Evolutionary conservation across 2,888 invertebrate genomes (phyloP).

Genomic region (Antitype chi): DNA sequence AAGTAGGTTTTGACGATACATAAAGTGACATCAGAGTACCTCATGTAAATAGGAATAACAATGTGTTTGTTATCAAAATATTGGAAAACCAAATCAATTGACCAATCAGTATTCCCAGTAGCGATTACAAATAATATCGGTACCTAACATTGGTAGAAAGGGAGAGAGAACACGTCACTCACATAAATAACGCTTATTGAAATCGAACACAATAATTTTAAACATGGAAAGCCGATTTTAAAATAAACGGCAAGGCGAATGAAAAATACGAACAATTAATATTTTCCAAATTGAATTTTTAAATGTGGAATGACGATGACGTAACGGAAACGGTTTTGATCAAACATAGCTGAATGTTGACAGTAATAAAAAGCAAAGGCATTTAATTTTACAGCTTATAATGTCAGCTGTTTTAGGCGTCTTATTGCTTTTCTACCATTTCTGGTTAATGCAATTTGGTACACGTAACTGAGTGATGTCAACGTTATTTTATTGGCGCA

Average conservation of each 20-base stretch:
- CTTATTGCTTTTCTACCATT: constrained; percentile 69
- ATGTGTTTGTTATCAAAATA: constrained; percentile 40
- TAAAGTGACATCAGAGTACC: not conserved
- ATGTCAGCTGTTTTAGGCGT: constrained; percentile 66
- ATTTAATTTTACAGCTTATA: constrained; percentile 69
- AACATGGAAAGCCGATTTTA: constrained; percentile 56
- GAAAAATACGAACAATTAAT: constrained; percentile 48
- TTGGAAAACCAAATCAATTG: constrained; percentile 43
- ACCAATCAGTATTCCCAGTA: constrained; percentile 36
- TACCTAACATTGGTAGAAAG: constrained; percentile 35
- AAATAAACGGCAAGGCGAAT: constrained; percentile 41
- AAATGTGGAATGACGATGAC: constrained; percentile 57
- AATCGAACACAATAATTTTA: constrained; percentile 39
- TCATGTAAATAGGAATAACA: constrained; percentile 8
- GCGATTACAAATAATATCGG: constrained; percentile 25
- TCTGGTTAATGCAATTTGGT: constrained; percentile 58
- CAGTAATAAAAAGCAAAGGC: constrained; percentile 67
- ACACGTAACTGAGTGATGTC: constrained; percentile 65
- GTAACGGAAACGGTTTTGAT: constrained; percentile 49
- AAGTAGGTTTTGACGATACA: not conserved
- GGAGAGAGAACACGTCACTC: constrained; percentile 35
- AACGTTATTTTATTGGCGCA: constrained; percentile 65
- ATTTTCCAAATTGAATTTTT: constrained; percentile 52
- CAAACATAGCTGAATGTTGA: constrained; percentile 57
- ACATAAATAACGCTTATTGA: constrained; percentile 51